Evolutionary conservation across 2,797 vertebrate species (phyloP).

Genomic region (Linurgus olivaceus): DNA sequence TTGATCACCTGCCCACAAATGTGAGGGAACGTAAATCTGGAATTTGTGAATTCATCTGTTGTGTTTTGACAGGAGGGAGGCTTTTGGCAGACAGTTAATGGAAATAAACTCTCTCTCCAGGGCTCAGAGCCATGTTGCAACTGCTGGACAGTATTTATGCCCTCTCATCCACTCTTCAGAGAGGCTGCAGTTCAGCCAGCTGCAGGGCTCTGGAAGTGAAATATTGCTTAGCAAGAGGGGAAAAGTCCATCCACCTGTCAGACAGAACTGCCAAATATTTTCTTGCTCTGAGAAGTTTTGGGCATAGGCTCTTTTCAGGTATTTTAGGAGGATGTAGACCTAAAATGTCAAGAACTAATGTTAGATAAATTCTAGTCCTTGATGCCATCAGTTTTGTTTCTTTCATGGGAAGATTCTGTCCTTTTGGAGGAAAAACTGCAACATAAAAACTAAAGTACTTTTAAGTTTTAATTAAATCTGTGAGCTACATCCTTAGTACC

Average conservation of each 20-base stretch:
- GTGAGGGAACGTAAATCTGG: background rate
- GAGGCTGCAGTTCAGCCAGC: background rate
- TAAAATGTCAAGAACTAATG: background rate
- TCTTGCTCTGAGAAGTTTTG: background rate
- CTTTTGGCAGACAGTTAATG: slow-evolving; percentile 28
- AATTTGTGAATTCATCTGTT: slow-evolving; percentile 27
- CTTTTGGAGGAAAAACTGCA: background rate
- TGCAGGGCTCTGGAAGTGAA: background rate
- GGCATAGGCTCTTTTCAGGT: background rate
- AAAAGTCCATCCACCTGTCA: background rate
- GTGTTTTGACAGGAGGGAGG: slow-evolving; percentile 32
- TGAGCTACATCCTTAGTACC: background rate
- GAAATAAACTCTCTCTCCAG: slow-evolving; percentile 33
- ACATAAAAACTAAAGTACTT: background rate
- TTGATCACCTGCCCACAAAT: slow-evolving; percentile 40
- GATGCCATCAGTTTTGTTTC: background rate
- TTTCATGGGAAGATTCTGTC: background rate
- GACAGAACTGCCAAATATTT: background rate
- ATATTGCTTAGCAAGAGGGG: background rate
- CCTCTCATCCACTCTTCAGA: background rate
- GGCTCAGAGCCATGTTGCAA: slow-evolving; percentile 38
- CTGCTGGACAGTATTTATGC: background rate
- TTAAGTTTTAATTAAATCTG: slow-evolving; percentile 1
- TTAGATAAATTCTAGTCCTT: background rate
- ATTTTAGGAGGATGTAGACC: background rate